These are phyloP conservation scores for Sarcophaga variegata DNA, from an alignment of 2,888 invertebrate species.

Conservation along the genomic window DNA sequence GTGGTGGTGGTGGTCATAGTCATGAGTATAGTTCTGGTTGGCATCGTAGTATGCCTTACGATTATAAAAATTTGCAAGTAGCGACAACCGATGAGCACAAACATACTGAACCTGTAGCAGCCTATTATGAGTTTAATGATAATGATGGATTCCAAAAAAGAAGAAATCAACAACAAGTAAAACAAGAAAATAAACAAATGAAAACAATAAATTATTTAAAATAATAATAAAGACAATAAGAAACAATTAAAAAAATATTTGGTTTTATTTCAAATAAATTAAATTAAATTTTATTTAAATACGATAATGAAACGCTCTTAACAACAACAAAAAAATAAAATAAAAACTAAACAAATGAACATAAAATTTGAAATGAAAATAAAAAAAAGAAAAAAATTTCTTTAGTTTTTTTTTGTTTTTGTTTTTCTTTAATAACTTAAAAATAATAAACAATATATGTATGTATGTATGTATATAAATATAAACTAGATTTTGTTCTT, in stretches of 20 bases:
- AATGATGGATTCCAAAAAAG: constrained; percentile 45
- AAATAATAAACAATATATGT: constrained; percentile 23
- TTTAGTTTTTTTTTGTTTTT: background rate
- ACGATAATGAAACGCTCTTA: constrained; percentile 32
- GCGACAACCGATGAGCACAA: constrained; percentile 29
- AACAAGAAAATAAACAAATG: background rate
- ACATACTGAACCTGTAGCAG: constrained; percentile 17
- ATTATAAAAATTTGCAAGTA: constrained; percentile 31
- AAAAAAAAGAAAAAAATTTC: constrained; percentile 19
- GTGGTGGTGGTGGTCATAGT: constrained; percentile 75
- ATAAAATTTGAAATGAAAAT: background rate
- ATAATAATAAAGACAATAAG: constrained; percentile 14
- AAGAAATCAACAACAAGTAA: constrained; percentile 17
- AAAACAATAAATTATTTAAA: constrained; percentile 23
- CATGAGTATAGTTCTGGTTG: constrained; percentile 79
- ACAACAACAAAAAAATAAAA: constrained; percentile 9
- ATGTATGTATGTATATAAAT: constrained; percentile 22
- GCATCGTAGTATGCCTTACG: constrained; percentile 80
- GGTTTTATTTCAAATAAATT: constrained; percentile 35
- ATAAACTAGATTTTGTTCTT: constrained; percentile 56
- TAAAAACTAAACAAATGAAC: background rate
- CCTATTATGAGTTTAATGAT: constrained; percentile 41
- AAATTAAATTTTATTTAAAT: constrained; percentile 28
- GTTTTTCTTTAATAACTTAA: constrained; percentile 42
- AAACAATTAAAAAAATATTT: background rate